phyloP scores from a whole-genome alignment of 2,888 invertebrate genomes.

The Acleris laterana region DNA sequence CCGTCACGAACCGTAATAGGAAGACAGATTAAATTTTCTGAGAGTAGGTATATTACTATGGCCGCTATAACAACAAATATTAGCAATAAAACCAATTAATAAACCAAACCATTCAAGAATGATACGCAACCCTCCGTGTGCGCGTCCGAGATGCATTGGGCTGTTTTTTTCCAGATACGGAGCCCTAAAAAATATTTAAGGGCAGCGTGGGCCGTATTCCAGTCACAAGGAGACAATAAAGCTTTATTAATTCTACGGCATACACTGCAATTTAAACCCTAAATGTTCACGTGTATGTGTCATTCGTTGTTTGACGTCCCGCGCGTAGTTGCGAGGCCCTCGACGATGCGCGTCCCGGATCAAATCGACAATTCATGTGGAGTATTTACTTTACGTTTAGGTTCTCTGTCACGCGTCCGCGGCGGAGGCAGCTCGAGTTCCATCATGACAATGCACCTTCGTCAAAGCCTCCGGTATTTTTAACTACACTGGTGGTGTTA shows the following conservation, averaged over 20 bases:
- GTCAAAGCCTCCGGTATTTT: constrained; percentile 63
- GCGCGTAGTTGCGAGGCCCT: constrained; percentile 41
- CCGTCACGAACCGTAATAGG: no score
- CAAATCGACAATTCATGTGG: constrained; percentile 74
- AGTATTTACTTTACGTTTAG: constrained; percentile 81
- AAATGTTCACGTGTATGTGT: constrained; percentile 6
- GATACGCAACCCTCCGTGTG: no score
- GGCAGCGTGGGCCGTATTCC: constrained; percentile 61
- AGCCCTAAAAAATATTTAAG: constrained; percentile 56
- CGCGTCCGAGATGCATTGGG: no score
- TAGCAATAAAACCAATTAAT: no score
- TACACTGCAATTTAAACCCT: constrained; percentile 44
- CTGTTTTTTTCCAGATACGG: neutral
- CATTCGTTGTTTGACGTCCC: neutral
- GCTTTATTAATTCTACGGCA: constrained; percentile 30
- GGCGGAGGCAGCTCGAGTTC: constrained; percentile 63
- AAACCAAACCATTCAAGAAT: no score
- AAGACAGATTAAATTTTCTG: no score
- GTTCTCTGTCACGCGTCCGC: constrained; percentile 66
- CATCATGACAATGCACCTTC: constrained; percentile 71
- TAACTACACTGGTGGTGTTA: constrained; percentile 30
- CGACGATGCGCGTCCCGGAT: constrained; percentile 70
- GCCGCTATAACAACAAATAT: no score
- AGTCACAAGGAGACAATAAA: constrained; percentile 57
- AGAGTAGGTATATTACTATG: no score